Evolutionary conservation across 2,113 vertebrate genomes (phyloP).

Genomic region (Garra rufa): DNA sequence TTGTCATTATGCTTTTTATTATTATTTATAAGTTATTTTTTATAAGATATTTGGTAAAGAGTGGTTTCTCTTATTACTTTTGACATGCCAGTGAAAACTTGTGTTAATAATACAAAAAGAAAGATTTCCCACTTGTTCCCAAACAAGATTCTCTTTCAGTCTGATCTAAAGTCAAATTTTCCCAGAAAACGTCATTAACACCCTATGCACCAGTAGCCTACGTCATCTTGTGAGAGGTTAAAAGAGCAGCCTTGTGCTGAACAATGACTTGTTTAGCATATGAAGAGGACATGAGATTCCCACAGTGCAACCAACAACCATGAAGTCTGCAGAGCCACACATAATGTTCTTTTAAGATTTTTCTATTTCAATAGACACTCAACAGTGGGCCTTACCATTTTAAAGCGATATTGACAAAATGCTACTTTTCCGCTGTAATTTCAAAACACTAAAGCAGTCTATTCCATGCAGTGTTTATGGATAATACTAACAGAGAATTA

Average conservation of each 20-base stretch:
- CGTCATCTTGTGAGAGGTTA: constrained; percentile 12
- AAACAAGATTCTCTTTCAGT: background rate
- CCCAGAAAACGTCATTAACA: background rate
- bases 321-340: constrained; percentile 16
- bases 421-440: background rate
- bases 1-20: background rate
- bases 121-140: background rate
- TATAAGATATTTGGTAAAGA: background rate
- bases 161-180: background rate
- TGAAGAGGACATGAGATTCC: background rate
- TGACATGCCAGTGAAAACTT: background rate
- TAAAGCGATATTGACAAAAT: background rate
- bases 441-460: background rate
- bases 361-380: background rate
- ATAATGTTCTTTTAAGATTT: background rate
- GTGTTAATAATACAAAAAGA: background rate
- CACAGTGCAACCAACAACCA: constrained; percentile 21
- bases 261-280: constrained; percentile 31
- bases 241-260: constrained; percentile 26
- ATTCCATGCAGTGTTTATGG: background rate
- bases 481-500: background rate
- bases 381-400: background rate
- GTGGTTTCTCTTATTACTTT: background rate
- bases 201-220: background rate
- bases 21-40: background rate